Percentiles rank a stretch among this genome's conserved stretches.
Evolutionary conservation across 2,797 vertebrate genomes (phyloP).

Genomic region (Falco novaeseelandiae): DNA sequence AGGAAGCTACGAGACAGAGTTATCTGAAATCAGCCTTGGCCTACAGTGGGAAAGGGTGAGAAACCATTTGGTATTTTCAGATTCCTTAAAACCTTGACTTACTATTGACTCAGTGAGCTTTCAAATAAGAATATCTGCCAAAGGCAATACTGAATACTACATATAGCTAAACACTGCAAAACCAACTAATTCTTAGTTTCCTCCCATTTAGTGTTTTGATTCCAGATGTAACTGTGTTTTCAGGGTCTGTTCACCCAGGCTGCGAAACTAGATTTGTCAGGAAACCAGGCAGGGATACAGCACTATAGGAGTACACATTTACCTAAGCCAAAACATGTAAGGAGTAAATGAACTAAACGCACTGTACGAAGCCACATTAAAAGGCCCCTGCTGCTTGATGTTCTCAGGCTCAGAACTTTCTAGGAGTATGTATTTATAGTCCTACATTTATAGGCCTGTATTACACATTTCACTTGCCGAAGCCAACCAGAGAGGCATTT

Average conservation of each 20-base stretch:
- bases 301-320: not conserved
- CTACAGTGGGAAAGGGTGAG: not conserved
- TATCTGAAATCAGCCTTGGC: not conserved
- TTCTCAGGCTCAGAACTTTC: slow-evolving; percentile 38
- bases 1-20: not conserved
- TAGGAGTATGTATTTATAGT: slow-evolving; percentile 37
- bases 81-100: slow-evolving; percentile 35
- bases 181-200: slow-evolving; percentile 7
- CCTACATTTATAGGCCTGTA: not conserved
- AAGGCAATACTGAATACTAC: slow-evolving; percentile 21
- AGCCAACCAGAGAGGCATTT: not conserved
- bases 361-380: slow-evolving; percentile 37
- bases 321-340: not conserved
- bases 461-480: not conserved
- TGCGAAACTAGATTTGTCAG: not conserved
- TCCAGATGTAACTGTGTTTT: slow-evolving; percentile 23
- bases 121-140: slow-evolving; percentile 24
- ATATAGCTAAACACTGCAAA: slow-evolving; percentile 37
- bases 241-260: not conserved
- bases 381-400: slow-evolving; percentile 10
- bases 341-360: slow-evolving; percentile 22
- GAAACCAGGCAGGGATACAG: slow-evolving; percentile 10
- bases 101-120: slow-evolving; percentile 15
- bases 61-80: slow-evolving; percentile 27
- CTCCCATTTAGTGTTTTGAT: not conserved